These are phyloP conservation scores for Drosophila formosana DNA, from an alignment of 2,888 invertebrate genomes.

Conservation along the genomic window DNA sequence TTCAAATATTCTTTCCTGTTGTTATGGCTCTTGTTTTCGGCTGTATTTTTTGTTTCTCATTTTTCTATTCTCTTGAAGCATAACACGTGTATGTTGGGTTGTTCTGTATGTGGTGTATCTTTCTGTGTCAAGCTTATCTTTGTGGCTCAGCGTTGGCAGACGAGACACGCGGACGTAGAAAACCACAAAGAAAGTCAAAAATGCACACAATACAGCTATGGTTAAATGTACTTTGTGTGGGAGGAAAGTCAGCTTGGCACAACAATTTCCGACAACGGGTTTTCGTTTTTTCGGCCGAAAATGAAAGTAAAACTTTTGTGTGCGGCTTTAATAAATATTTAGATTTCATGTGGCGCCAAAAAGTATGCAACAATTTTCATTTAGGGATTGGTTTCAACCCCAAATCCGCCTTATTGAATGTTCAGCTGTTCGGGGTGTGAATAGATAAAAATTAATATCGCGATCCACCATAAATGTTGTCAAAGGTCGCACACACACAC, in stretches of 20 bases:
- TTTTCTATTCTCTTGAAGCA: slow-evolving; percentile 14
- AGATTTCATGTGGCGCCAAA: slow-evolving; percentile 44
- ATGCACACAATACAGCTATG: slow-evolving; percentile 9
- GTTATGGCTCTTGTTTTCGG: slow-evolving; percentile 22
- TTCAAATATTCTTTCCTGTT: slow-evolving; percentile 5
- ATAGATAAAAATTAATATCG: slow-evolving; percentile 67
- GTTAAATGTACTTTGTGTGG: neutral
- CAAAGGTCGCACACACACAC: slow-evolving; percentile 45
- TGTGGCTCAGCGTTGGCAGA: slow-evolving; percentile 24
- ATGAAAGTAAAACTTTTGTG: slow-evolving; percentile 48
- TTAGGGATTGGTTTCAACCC: slow-evolving; percentile 15
- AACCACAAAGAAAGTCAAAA: slow-evolving; percentile 40
- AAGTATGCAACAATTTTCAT: slow-evolving; percentile 37
- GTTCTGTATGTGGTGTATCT: slow-evolving; percentile 31
- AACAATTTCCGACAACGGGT: slow-evolving; percentile 45
- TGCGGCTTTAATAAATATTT: slow-evolving; percentile 31
- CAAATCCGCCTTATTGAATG: slow-evolving; percentile 13
- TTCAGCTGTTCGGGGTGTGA: slow-evolving; percentile 41
- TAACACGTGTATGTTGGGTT: slow-evolving; percentile 2
- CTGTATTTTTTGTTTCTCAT: slow-evolving; percentile 29
- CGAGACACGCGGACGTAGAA: slow-evolving; percentile 14
- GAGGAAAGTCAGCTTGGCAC: slow-evolving; percentile 36
- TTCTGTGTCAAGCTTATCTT: slow-evolving; percentile 59
- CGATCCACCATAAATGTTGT: slow-evolving; percentile 49
- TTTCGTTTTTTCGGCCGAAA: slow-evolving; percentile 19